Base-by-base conservation (phyloP, 2,888 invertebrate genomes). In the Drosophila mercatorum region DNA sequence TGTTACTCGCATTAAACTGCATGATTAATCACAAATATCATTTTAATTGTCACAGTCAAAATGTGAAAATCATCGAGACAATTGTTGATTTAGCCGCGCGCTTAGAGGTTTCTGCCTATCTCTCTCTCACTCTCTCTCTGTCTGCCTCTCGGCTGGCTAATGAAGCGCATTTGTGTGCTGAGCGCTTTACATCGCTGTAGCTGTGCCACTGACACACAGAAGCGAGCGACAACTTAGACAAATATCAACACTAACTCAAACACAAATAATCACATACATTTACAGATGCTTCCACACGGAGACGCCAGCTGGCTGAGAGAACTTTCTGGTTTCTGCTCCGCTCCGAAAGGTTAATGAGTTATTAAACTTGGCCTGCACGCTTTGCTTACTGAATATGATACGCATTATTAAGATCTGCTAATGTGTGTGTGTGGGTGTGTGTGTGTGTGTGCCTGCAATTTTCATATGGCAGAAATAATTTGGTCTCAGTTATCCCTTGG, bases 281-380 rank as follows among this genome's bases (percentile, higher is more conserved):
- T 5, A 63, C 43, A 47, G 46, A 68, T 40, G 51, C 34, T 51
- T 47, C 73, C 61, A 34, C 22, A 2, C 22, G 22, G 22, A 22
- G 22, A 1, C 22, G 22, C 22, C 22, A 22, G 22, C 40, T 46
- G 61, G 40, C 38, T 31, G 17, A 49, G 61, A 63, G 49, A 68
- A 78, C 56, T 68, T 74, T 68, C 14, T 31, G 22, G 47, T n/a
- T n/a, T n/a, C n/a, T n/a, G 47, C 57, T 52, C 44, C 67, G 69
- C 55, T 57, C 46, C 64, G 47, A 74, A 80, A 88, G 86, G 84
- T 84, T 84, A 84, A 84, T 84, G 88, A 85, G 83, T 83, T 83
- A 88, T 88, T 80, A 88, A 83, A 86, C 75, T 84, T 83, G 75
- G 71, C 78, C 59, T 78, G 71, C 74, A 73, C 66, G 68, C 68